phyloP scores from a whole-genome alignment of 1,140 invertebrate genomes.

The Nixonia krombeini region DNA sequence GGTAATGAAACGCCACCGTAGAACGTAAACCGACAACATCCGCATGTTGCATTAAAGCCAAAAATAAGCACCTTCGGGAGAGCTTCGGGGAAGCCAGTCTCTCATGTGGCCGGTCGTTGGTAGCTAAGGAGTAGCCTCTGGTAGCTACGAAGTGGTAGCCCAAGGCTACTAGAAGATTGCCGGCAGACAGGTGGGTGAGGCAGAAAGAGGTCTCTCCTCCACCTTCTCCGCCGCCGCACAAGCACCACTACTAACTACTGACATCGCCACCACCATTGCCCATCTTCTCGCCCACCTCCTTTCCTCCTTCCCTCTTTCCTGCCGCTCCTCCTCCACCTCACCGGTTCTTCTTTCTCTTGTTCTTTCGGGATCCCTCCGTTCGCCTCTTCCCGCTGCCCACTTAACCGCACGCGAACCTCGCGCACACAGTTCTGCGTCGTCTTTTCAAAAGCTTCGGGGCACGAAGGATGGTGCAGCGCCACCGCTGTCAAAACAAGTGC shows the following conservation, averaged over 20 bases:
- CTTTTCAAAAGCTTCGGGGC: constrained; percentile 42
- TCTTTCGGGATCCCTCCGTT: constrained; percentile 51
- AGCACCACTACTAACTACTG: constrained; percentile 24
- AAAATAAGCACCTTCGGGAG: constrained; percentile 45
- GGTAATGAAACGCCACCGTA: constrained; percentile 39
- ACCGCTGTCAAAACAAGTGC: constrained; percentile 11
- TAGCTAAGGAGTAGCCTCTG: constrained; percentile 70
- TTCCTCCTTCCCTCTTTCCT: constrained; percentile 31
- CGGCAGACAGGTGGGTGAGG: constrained; percentile 72
- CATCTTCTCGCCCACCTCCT: constrained; percentile 31
- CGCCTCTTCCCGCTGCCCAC: constrained; percentile 55
- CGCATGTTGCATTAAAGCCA: constrained; percentile 43
- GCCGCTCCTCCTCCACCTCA: constrained; percentile 31
- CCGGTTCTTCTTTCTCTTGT: constrained; percentile 26
- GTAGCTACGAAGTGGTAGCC: constrained; percentile 70
- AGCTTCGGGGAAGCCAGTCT: constrained; percentile 35
- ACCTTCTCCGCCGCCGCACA: background rate
- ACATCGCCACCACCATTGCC: constrained; percentile 29
- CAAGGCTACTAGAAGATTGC: constrained; percentile 73
- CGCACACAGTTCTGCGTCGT: constrained; percentile 45
- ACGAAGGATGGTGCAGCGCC: constrained; percentile 16
- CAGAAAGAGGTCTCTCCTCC: constrained; percentile 46
- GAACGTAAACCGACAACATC: constrained; percentile 28
- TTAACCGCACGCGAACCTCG: constrained; percentile 69
- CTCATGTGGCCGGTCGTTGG: constrained; percentile 60